Conservation (phyloP, 1,140 invertebrate genomes). For the Drosophila aff. region DNA sequence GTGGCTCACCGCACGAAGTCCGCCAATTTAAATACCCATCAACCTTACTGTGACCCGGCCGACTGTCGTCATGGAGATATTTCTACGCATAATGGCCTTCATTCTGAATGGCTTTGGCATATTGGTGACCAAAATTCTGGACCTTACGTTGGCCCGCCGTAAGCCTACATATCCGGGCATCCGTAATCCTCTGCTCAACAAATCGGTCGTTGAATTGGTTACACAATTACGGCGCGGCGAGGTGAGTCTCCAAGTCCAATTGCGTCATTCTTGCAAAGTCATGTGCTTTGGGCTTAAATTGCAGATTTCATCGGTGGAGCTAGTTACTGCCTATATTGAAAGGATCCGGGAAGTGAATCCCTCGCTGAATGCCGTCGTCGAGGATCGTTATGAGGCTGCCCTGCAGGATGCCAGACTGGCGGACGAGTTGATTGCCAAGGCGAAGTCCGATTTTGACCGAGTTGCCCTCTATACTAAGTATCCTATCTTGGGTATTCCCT, state of each 20-base stretch:
- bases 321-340: constrained; percentile 89
- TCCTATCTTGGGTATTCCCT: constrained; percentile 92
- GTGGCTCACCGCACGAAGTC: constrained; percentile 26
- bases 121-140: constrained; percentile 48
- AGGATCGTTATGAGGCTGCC: constrained; percentile 89
- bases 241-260: constrained; percentile 51
- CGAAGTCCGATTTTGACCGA: constrained; percentile 83
- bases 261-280: constrained; percentile 39
- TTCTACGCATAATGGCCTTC: constrained; percentile 57
- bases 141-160: constrained; percentile 20
- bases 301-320: constrained; percentile 87
- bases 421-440: constrained; percentile 85
- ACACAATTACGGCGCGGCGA: constrained; percentile 60
- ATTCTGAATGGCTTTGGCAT: constrained; percentile 50
- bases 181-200: constrained; percentile 52
- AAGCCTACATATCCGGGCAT: constrained; percentile 61
- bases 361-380: constrained; percentile 90
- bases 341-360: constrained; percentile 90
- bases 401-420: constrained; percentile 88
- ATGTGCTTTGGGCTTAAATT: neutral
- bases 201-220: constrained; percentile 61
- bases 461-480: constrained; percentile 86
- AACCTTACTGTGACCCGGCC: constrained; percentile 27
- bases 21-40: constrained; percentile 34
- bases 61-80: constrained; percentile 54